phyloP scores from a whole-genome alignment of 2,113 vertebrate genomes.

The Salminus brasiliensis region DNA sequence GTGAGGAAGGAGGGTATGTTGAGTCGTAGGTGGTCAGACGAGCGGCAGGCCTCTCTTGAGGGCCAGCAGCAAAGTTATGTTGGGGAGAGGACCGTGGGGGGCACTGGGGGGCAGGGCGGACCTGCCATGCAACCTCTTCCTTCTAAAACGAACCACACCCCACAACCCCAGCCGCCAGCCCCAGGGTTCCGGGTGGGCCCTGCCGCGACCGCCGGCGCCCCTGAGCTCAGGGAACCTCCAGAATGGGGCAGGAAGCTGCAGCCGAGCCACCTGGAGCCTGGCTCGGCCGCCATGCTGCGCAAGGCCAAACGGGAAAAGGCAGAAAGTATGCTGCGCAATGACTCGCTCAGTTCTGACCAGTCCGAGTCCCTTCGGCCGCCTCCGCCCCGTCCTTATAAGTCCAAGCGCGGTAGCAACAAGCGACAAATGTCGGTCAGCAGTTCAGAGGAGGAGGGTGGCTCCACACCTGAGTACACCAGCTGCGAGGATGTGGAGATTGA shows the following conservation, averaged over 20 bases:
- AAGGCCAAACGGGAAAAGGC: conserved; percentile 94
- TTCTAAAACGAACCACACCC: conserved; percentile 48
- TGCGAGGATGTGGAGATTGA: conserved; percentile 97
- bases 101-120: conserved; percentile 55
- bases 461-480: conserved; percentile 97
- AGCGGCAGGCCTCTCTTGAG: conserved; percentile 77
- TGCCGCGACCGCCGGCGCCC: conserved; percentile 75
- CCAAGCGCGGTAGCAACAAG: conserved; percentile 87
- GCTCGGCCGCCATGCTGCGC: conserved; percentile 81
- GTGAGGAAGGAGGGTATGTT: conserved; percentile 66
- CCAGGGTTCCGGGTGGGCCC: conserved; percentile 77
- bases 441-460: conserved; percentile 96
- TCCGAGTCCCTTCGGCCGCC: conserved; percentile 95
- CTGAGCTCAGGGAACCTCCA: conserved; percentile 83
- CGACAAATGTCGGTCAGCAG: conserved; percentile 97
- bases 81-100: conserved; percentile 78
- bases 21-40: conserved; percentile 71
- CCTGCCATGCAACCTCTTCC: conserved; percentile 40
- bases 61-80: conserved; percentile 74
- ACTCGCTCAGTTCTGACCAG: conserved; percentile 97
- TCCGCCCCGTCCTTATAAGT: conserved; percentile 92
- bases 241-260: conserved; percentile 81
- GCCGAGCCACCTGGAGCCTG: conserved; percentile 79
- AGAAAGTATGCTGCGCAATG: conserved; percentile 96
- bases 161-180: conserved; percentile 51